Conservation (phyloP, 2,113 vertebrate species). For the Riparia riparia region DNA sequence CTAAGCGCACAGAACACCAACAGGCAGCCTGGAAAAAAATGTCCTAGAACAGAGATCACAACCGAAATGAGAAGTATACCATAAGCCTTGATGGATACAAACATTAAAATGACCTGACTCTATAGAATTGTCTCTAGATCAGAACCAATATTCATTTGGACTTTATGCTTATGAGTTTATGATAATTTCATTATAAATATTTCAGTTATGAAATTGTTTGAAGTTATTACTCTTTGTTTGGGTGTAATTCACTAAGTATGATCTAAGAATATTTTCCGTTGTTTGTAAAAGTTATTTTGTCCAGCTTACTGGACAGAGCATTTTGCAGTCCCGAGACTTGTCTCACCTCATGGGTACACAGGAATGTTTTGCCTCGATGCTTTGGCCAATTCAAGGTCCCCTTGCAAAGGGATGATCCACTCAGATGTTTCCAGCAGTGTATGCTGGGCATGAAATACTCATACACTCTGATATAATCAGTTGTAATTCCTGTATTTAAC, state of each 20-base stretch:
- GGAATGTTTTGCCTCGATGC: background rate
- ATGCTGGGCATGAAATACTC: background rate
- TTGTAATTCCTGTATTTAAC: background rate
- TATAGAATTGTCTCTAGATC: background rate
- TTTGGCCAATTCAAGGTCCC: background rate
- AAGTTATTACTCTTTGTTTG: background rate
- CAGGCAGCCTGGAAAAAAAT: background rate
- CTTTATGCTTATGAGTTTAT: background rate
- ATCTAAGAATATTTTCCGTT: background rate
- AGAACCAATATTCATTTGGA: background rate
- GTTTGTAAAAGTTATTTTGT: background rate
- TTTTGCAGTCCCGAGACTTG: background rate
- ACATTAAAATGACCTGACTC: background rate
- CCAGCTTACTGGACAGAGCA: background rate
- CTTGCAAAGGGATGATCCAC: background rate
- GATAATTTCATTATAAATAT: background rate
- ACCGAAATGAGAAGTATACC: background rate
- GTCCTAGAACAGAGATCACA: background rate
- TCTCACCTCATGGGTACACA: background rate
- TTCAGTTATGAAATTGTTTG: background rate
- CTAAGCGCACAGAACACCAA: background rate
- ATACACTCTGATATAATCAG: background rate
- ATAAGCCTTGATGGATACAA: background rate
- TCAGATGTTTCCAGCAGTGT: background rate
- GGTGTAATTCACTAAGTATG: background rate